A percentile compares a stretch with the other conserved stretches of the same genome.
phyloP scores from a whole-genome alignment of 2,113 vertebrate genomes.

The Salminus brasiliensis region DNA sequence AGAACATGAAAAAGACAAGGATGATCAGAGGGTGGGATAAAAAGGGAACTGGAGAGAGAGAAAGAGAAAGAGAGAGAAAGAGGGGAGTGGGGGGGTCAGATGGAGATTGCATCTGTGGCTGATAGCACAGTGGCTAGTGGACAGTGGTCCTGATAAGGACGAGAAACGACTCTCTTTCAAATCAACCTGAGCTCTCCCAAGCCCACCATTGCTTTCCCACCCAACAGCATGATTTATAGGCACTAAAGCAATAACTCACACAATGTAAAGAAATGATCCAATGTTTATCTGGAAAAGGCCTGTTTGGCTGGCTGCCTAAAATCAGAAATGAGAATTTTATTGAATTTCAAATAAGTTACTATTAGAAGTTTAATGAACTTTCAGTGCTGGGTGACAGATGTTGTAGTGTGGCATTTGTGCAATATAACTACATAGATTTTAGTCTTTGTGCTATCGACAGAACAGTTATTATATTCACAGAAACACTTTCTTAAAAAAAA shows the following conservation, averaged over 20 bases:
- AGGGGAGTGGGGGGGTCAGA: conserved; percentile 68
- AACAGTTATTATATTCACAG: too few relatives aligned
- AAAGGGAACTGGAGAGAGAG: conserved; percentile 68
- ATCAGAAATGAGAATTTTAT: too few relatives aligned
- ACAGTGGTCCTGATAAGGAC: conserved; percentile 57
- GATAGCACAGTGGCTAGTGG: conserved; percentile 57
- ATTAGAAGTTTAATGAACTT: too few relatives aligned
- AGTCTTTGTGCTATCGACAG: too few relatives aligned
- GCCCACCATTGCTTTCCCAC: neutral
- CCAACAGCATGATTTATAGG: conserved; percentile 11
- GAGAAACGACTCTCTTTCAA: conserved; percentile 48
- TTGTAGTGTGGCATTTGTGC: too few relatives aligned
- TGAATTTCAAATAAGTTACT: too few relatives aligned
- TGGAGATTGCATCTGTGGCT: conserved; percentile 71
- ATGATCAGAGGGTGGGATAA: conserved; percentile 65
- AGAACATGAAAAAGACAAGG: conserved; percentile 34
- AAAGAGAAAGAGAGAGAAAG: neutral
- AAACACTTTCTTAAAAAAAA: too few relatives aligned
- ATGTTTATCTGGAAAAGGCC: too few relatives aligned
- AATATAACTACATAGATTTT: too few relatives aligned
- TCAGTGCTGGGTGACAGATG: too few relatives aligned
- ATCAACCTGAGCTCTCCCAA: conserved; percentile 26
- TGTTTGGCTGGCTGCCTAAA: too few relatives aligned
- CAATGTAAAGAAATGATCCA: neutral
- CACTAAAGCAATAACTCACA: neutral